Evolutionary conservation across 2,113 vertebrate species (phyloP).

Genomic region (Microcebus griseorufus): DNA sequence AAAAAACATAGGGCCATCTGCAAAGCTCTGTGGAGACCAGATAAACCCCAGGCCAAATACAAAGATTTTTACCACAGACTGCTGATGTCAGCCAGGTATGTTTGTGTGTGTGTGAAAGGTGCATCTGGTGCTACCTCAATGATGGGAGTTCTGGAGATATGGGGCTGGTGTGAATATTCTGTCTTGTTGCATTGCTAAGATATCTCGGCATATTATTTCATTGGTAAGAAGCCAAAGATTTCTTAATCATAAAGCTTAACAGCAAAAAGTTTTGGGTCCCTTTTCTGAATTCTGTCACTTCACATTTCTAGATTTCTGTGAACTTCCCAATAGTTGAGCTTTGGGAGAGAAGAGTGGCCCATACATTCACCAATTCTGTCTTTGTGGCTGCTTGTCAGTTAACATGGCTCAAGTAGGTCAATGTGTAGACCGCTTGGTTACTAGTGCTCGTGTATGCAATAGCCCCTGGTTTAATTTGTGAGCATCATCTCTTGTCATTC

Average conservation of each 20-base stretch:
- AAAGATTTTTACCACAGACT: not conserved
- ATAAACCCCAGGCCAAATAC: not conserved
- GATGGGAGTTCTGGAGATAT: not conserved
- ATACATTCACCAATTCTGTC: not conserved
- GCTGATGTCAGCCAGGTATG: not conserved
- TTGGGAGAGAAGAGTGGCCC: not conserved
- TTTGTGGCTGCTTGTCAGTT: not conserved
- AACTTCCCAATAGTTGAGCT: not conserved
- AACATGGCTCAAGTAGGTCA: not conserved
- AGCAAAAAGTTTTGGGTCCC: not conserved
- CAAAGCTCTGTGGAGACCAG: not conserved
- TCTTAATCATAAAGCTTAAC: not conserved
- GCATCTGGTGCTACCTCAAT: not conserved
- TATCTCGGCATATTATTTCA: too few relatives aligned
- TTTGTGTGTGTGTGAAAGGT: too few relatives aligned
- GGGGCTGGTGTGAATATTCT: not conserved
- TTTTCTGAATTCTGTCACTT: not conserved
- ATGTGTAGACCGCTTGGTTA: accelerated
- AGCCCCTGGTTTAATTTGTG: not conserved
- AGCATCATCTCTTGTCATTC: not conserved
- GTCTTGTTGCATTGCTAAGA: not conserved
- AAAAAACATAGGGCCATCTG: too few relatives aligned
- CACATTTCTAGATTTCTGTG: not conserved
- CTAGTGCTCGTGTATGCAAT: not conserved
- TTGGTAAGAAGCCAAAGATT: not conserved